Base-by-base conservation (phyloP, 2,797 vertebrate species). In the Podarcis siculus region DNA sequence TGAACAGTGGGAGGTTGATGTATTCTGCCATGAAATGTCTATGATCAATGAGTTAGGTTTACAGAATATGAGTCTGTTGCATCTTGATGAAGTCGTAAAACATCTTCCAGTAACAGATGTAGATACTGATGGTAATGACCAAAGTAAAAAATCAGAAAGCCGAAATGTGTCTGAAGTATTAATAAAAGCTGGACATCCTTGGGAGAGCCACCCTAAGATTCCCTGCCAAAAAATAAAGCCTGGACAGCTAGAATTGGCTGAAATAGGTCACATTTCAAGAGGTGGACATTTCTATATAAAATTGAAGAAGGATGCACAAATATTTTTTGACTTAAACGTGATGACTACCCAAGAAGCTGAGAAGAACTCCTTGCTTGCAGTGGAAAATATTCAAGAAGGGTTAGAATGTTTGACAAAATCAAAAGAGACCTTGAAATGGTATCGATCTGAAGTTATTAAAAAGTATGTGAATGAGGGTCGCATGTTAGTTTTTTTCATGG, bases 1-100 rank as follows among this genome's bases (percentile, higher is more conserved):
- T 49, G 83, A 93, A 72, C 96, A 89, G 13, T 99, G 98, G 98
- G 93, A 97, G 89, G 93, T 98, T 78, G 95, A 95, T 81, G 8
- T 98, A 77, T 91, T 97, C 89, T 96, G 90, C 94, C 49, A 94
- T 86, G 92, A 77, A 25, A 88, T 87, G 42, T 96, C 90, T 87
- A 10, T 97, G 35, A 89, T 84, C 85, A 76, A 92, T 76, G 91
- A 92, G 42, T 83, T 45, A 19, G 80, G 27, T 75, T 67, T 67
- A n/a, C 88, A 86, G n/a, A 92, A 87, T 1, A 15, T 23, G 10
- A 7, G 4, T 3, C 0, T 67, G 7, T n/a, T 3, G 49, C 8
- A 23, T 10, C 19, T 8, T 69, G 30, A 39, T 73, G 37, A 76
- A 1, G 15, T 8, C 2, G 1, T 79, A 79, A 84, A 87, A 83